Evolutionary conservation across 2,888 invertebrate genomes (phyloP).

Genomic region (Conistra vaccinii): DNA sequence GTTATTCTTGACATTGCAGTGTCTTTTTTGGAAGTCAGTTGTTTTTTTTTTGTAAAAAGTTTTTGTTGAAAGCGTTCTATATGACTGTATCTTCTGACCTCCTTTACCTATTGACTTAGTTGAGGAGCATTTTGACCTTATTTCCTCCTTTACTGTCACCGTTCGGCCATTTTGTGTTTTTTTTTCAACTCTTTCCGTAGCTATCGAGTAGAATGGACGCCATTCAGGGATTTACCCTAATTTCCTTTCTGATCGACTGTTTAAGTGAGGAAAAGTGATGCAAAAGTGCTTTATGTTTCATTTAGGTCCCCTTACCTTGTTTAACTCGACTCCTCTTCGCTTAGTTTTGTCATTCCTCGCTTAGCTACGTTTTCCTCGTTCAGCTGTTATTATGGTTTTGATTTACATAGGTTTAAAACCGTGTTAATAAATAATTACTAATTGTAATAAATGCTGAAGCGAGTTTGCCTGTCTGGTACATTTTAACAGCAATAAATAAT

Average conservation of each 20-base stretch:
- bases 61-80: not conserved
- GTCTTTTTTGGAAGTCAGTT: no score
- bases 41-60: no score
- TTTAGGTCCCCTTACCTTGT: not conserved
- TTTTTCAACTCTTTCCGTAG: conserved; percentile 46
- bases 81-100: not conserved
- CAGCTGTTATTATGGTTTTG: not conserved
- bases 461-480: not conserved
- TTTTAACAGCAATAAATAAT: conserved; percentile 10
- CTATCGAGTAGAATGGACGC: conserved; percentile 38
- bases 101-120: not conserved
- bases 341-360: not conserved
- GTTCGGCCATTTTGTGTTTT: conserved; percentile 28
- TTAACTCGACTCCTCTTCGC: not conserved
- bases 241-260: conserved; percentile 45
- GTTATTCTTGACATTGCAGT: no score
- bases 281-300: not conserved
- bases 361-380: not conserved
- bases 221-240: conserved; percentile 21
- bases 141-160: conserved; percentile 27
- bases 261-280: conserved; percentile 14
- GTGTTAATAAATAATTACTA: not conserved
- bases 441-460: conserved; percentile 7
- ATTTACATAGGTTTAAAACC: not conserved
- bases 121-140: conserved; percentile 29